phyloP scores from a whole-genome alignment of 2,888 invertebrate species.

The Enchytraeus crypticus region DNA sequence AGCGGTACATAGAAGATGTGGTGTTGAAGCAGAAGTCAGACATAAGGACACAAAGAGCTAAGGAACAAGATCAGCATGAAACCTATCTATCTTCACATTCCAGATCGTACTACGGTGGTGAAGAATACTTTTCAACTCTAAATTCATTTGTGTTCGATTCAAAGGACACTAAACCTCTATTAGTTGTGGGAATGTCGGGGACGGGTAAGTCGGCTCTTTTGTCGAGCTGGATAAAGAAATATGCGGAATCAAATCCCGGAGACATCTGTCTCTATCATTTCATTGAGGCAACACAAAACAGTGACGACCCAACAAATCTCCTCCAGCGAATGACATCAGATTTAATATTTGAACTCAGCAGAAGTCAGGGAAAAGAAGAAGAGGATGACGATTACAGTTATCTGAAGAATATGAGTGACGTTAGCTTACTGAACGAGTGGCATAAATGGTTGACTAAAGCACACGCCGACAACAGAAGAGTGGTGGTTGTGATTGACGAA shows the following conservation, averaged over 20 bases:
- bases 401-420: neutral
- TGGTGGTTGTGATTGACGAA: slow-evolving; percentile 4
- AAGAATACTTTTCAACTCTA: neutral
- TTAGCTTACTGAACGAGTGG: neutral
- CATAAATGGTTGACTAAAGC: neutral
- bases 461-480: neutral
- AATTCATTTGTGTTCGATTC: neutral
- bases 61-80: neutral
- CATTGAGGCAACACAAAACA: slow-evolving; percentile 19
- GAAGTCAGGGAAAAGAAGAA: neutral
- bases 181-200: slow-evolving; percentile 35
- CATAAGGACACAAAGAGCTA: neutral
- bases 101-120: slow-evolving; percentile 1
- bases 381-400: neutral
- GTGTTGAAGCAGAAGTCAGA: neutral
- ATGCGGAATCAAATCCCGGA: slow-evolving; percentile 8
- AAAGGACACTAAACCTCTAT: slow-evolving; percentile 13
- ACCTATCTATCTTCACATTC: neutral
- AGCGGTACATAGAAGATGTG: slow-evolving; percentile 26
- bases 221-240: slow-evolving; percentile 30
- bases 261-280: slow-evolving; percentile 35
- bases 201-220: slow-evolving; percentile 38
- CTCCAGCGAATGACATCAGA: neutral
- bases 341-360: neutral
- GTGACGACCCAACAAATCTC: slow-evolving; percentile 1